Percentiles rank a stretch among this genome's conserved stretches.
Evolutionary conservation across 1,140 invertebrate species (phyloP).

Genomic region (Fopius arisanus): DNA sequence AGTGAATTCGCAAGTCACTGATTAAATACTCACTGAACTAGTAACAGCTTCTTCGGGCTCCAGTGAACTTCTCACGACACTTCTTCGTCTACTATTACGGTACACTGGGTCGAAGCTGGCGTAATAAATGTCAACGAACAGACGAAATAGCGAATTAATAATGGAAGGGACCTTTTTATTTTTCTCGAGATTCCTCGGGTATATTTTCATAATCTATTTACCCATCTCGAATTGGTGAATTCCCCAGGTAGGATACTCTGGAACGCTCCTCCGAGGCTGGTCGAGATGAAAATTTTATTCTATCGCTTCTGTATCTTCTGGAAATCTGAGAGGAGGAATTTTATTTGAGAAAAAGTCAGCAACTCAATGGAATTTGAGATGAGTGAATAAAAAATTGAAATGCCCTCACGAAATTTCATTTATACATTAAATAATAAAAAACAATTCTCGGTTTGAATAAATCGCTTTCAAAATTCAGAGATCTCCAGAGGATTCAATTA

Average conservation of each 20-base stretch:
- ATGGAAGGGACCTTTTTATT: background rate
- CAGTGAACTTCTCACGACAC: background rate
- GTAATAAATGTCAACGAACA: background rate
- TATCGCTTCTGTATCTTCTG: conserved; percentile 24
- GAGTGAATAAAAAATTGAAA: too few species aligned
- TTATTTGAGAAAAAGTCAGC: too few species aligned
- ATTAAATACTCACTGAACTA: background rate
- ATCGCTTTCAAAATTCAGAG: too few species aligned
- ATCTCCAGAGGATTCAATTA: too few species aligned
- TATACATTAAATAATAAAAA: too few species aligned
- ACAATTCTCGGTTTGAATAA: too few species aligned
- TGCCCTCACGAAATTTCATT: background rate
- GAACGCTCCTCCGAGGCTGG: conserved; percentile 3
- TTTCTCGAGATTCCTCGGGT: background rate
- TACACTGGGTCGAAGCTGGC: background rate
- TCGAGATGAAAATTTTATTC: conserved; percentile 20
- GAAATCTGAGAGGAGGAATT: background rate
- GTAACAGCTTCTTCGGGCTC: background rate
- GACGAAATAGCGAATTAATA: background rate
- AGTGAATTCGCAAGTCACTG: background rate
- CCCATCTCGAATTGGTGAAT: conserved; percentile 17
- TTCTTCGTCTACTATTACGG: background rate
- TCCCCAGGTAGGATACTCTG: background rate
- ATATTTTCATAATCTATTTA: conserved; percentile 6
- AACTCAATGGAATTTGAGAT: too few species aligned